A percentile compares a stretch with the other conserved stretches of the same genome.
These are phyloP conservation scores for Acanthochromis polyacanthus DNA, from an alignment of 2,113 vertebrate species.

Conservation along the genomic window DNA sequence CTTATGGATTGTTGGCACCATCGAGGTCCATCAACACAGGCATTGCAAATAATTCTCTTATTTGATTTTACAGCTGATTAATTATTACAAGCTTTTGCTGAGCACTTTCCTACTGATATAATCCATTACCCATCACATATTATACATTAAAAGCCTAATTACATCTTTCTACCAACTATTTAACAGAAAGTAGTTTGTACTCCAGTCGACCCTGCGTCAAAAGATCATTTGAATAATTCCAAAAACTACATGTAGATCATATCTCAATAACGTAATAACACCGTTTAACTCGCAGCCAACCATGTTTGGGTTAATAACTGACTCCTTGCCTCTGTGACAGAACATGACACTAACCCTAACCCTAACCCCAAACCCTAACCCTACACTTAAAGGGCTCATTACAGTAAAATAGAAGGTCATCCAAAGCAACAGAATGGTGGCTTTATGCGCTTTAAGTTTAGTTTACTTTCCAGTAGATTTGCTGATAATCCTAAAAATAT, in stretches of 20 bases:
- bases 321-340: not conserved
- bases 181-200: slow-evolving; percentile 1
- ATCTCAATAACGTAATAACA: not conserved
- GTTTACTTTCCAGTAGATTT: not conserved
- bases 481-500: not conserved
- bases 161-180: slow-evolving; percentile 13
- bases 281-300: too few relatives aligned
- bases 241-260: not conserved
- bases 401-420: too few relatives aligned
- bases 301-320: too few relatives aligned
- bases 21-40: not conserved
- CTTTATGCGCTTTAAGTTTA: too few relatives aligned
- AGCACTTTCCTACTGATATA: too few relatives aligned
- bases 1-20: not conserved
- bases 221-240: slow-evolving; percentile 3
- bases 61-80: too few relatives aligned
- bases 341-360: not conserved
- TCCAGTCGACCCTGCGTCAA: not conserved
- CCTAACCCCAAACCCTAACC: too few relatives aligned
- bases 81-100: not conserved
- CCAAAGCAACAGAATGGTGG: too few relatives aligned
- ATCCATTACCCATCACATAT: not conserved
- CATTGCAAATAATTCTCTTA: too few relatives aligned
- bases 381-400: too few relatives aligned
- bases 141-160: slow-evolving; percentile 28